Evolutionary conservation across 2,888 invertebrate species (phyloP).

Genomic region (Diadegma fenestrale): DNA sequence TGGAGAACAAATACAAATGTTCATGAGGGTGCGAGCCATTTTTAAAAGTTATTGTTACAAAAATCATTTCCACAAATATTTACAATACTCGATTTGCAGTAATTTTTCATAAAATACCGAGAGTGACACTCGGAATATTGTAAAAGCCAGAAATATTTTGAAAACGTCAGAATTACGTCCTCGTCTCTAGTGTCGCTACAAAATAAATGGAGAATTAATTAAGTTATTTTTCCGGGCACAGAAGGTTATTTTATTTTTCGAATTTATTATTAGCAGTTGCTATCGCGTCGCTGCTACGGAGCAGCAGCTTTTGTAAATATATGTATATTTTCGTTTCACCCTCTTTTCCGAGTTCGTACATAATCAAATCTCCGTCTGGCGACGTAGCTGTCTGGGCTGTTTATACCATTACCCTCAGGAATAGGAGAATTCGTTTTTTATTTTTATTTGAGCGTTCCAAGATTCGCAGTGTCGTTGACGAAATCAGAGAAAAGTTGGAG

Average conservation of each 20-base stretch:
- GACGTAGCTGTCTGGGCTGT: conserved; percentile 47
- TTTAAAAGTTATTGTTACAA: neutral
- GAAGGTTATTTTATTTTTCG: conserved; percentile 7
- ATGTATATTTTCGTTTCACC: conserved; percentile 24
- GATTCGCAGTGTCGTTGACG: conserved; percentile 30
- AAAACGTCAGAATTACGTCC: neutral
- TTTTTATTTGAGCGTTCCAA: conserved; percentile 8
- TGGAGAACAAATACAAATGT: neutral
- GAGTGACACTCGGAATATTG: too few species aligned
- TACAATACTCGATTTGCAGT: neutral
- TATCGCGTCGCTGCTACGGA: neutral
- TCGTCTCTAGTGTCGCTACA: conserved; percentile 5
- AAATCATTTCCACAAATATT: neutral
- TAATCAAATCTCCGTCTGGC: conserved; percentile 56
- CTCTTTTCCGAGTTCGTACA: conserved; percentile 39
- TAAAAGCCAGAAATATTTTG: neutral
- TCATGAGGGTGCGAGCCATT: neutral
- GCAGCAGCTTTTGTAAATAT: neutral
- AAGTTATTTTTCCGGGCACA: conserved; percentile 1
- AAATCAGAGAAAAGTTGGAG: conserved; percentile 26
- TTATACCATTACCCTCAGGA: conserved; percentile 45
- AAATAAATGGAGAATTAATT: conserved; percentile 9
- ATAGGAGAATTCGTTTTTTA: conserved; percentile 18
- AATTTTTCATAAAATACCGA: neutral
- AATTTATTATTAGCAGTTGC: neutral